phyloP scores from a whole-genome alignment of 2,888 invertebrate species.

The Ecliptopera silaceata region DNA sequence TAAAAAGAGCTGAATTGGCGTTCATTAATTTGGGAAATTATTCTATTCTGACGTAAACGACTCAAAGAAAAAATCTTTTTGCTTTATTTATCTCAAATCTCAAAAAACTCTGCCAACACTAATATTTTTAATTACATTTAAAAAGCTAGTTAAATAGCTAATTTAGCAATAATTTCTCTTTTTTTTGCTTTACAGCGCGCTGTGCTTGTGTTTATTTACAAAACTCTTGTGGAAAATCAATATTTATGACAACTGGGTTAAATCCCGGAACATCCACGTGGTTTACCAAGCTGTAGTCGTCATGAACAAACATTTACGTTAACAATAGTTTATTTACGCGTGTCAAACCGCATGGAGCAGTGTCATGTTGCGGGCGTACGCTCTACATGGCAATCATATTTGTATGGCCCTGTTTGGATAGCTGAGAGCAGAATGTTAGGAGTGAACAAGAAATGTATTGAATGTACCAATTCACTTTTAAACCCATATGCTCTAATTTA shows the following conservation, averaged over 20 bases:
- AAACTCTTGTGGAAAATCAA: not conserved
- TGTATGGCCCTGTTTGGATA: slow-evolving; percentile 52
- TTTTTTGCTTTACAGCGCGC: too few relatives aligned
- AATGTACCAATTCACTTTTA: not conserved
- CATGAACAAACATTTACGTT: slow-evolving; percentile 4
- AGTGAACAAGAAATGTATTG: not conserved
- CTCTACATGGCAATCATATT: slow-evolving; percentile 42
- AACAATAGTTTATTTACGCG: slow-evolving; percentile 52
- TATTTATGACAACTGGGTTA: not conserved
- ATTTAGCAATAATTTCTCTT: too few relatives aligned
- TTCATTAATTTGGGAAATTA: slow-evolving; percentile 10
- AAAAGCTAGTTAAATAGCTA: too few relatives aligned
- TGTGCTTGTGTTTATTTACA: too few relatives aligned
- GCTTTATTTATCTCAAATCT: not conserved
- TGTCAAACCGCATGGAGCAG: slow-evolving; percentile 44
- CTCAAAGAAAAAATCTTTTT: not conserved
- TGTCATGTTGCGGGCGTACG: slow-evolving; percentile 34
- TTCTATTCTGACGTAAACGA: not conserved
- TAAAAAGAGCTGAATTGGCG: not conserved
- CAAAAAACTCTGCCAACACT: not conserved
- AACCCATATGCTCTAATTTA: too few relatives aligned
- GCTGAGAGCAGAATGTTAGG: slow-evolving; percentile 26
- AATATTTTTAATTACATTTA: too few relatives aligned
- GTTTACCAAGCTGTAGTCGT: not conserved
- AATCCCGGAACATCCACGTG: not conserved